phyloP scores from a whole-genome alignment of 2,113 vertebrate species.

The Austrofundulus limnaeus region DNA sequence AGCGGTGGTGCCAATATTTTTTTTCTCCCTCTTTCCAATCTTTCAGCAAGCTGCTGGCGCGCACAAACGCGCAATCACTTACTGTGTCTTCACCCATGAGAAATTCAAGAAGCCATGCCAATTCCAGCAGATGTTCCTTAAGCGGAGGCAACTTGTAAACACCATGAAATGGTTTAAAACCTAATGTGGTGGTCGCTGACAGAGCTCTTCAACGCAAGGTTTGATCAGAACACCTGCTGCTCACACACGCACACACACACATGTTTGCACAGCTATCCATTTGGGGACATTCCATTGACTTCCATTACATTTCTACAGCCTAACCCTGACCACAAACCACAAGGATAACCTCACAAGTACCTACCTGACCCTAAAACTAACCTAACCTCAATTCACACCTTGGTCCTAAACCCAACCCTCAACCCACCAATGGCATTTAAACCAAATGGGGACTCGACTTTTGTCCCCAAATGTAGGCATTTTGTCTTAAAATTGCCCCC shows the following conservation, averaged over 20 bases:
- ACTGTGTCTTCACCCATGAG: constrained; percentile 64
- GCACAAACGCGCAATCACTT: constrained; percentile 48
- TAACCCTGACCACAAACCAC: too few species aligned
- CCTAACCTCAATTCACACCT: too few species aligned
- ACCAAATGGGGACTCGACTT: too few species aligned
- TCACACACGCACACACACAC: constrained; percentile 8
- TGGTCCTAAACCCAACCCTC: too few species aligned
- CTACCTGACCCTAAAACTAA: too few species aligned
- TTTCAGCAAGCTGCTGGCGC: constrained; percentile 53
- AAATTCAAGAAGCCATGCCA: constrained; percentile 65
- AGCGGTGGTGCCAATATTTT: constrained; percentile 56
- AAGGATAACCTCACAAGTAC: too few species aligned
- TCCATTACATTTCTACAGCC: too few species aligned
- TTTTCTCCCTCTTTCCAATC: constrained; percentile 11
- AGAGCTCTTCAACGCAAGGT: constrained; percentile 57
- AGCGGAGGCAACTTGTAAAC: constrained; percentile 75
- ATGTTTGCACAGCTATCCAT: too few species aligned
- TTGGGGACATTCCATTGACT: too few species aligned
- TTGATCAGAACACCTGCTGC: constrained; percentile 60
- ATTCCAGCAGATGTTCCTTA: constrained; percentile 75
- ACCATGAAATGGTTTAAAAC: constrained; percentile 66
- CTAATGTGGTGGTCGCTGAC: constrained; percentile 64
- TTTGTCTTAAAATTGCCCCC: too few species aligned
- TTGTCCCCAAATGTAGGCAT: too few species aligned
- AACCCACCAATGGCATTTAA: too few species aligned